Conservation (phyloP, 2,113 vertebrate genomes). For the Oreocharis arfaki region DNA sequence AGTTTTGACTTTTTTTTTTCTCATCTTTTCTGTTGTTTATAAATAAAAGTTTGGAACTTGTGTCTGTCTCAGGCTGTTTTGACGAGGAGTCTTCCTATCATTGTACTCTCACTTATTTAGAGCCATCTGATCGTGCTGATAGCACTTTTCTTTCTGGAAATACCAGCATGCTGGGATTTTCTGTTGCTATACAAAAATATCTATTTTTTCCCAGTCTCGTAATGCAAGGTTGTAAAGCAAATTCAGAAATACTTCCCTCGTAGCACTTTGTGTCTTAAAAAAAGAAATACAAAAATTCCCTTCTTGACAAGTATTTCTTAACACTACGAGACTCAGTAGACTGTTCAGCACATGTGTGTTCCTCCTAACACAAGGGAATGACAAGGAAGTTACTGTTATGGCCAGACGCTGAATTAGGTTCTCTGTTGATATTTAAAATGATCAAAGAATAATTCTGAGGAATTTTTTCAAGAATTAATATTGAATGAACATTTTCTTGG, state of each 20-base stretch:
- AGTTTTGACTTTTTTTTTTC: background rate
- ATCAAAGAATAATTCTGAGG: constrained; percentile 45
- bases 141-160: background rate
- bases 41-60: background rate
- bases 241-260: background rate
- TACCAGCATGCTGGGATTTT: background rate
- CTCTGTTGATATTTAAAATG: background rate
- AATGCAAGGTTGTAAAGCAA: background rate
- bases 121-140: background rate
- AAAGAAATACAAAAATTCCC: background rate
- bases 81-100: background rate
- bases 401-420: background rate
- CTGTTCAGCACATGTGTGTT: background rate
- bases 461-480: constrained; percentile 5
- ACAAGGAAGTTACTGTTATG: background rate
- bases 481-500: constrained; percentile 7
- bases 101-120: background rate
- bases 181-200: background rate
- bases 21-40: background rate
- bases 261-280: background rate
- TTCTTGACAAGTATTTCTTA: constrained; percentile 2
- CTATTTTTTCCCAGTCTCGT: background rate
- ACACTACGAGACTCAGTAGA: background rate
- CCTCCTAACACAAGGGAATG: background rate
- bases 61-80: background rate